phyloP scores from a whole-genome alignment of 2,797 vertebrate genomes.

The Leptodactylus fallax region DNA sequence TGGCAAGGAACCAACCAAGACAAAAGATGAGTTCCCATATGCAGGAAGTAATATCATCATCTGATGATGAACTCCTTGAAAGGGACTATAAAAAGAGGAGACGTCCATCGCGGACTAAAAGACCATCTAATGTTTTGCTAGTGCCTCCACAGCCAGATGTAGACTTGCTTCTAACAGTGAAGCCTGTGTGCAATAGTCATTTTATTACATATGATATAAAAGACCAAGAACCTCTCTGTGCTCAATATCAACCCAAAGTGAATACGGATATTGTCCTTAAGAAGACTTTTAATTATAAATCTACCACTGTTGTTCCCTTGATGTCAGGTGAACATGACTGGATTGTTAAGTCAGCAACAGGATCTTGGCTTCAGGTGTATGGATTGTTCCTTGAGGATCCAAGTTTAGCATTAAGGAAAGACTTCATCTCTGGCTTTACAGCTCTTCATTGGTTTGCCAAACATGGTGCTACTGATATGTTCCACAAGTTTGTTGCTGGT shows the following conservation, averaged over 20 bases:
- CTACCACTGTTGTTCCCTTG: slow-evolving; percentile 77
- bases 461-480: slow-evolving; percentile 84
- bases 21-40: slow-evolving; percentile 25
- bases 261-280: slow-evolving; percentile 19
- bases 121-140: slow-evolving; percentile 51
- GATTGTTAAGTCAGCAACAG: slow-evolving; percentile 86
- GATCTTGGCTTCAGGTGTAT: slow-evolving; percentile 82
- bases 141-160: slow-evolving; percentile 56
- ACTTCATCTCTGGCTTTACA: slow-evolving; percentile 92
- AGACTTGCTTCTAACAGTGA: slow-evolving; percentile 57
- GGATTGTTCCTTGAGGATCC: slow-evolving; percentile 85
- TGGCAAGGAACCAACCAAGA: slow-evolving; percentile 36
- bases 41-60: slow-evolving; percentile 62
- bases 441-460: slow-evolving; percentile 95
- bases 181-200: not conserved
- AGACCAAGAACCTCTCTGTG: not conserved
- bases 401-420: slow-evolving; percentile 81
- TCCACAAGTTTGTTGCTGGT: slow-evolving; percentile 84
- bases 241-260: not conserved
- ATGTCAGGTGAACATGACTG: slow-evolving; percentile 86
- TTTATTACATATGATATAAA: not conserved
- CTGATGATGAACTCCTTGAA: slow-evolving; percentile 63
- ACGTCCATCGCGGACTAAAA: slow-evolving; percentile 60
- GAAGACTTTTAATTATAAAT: slow-evolving; percentile 56
- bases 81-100: slow-evolving; percentile 60